phyloP scores from a whole-genome alignment of 2,888 invertebrate species.

The Dolichopus griseipennis region DNA sequence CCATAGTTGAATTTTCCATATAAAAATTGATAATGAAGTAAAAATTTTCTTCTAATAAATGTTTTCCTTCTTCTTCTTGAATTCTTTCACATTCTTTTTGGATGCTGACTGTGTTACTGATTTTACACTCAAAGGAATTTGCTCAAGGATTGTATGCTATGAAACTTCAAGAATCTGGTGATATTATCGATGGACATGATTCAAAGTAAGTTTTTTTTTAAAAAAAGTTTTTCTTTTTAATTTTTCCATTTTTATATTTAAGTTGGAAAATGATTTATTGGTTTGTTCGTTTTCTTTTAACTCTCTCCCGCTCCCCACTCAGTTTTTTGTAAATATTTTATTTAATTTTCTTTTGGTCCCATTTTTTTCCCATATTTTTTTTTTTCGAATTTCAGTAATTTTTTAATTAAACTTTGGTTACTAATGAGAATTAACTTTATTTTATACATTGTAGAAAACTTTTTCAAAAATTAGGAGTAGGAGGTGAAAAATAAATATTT shows the following conservation, averaged over 20 bases:
- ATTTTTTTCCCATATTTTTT: too few relatives aligned
- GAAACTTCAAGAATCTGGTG: slow-evolving; percentile 58
- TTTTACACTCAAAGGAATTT: slow-evolving; percentile 52
- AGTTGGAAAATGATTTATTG: not conserved
- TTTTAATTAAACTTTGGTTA: too few relatives aligned
- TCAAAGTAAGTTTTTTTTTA: slow-evolving; percentile 45
- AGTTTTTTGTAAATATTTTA: not conserved
- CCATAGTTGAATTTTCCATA: too few relatives aligned
- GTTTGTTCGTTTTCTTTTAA: not conserved
- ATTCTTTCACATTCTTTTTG: slow-evolving; percentile 18
- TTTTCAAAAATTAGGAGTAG: too few relatives aligned
- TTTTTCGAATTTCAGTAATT: too few relatives aligned
- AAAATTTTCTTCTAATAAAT: not conserved
- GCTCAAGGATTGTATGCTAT: slow-evolving; percentile 67
- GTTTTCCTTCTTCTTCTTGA: too few relatives aligned
- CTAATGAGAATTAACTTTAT: too few relatives aligned
- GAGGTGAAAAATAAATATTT: too few relatives aligned
- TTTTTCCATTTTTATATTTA: not conserved
- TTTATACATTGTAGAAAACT: too few relatives aligned
- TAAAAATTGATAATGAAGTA: too few relatives aligned
- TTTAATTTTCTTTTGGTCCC: too few relatives aligned
- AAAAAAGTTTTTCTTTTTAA: not conserved
- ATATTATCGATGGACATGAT: slow-evolving; percentile 42
- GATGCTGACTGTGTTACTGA: slow-evolving; percentile 14
- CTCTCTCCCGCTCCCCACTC: too few relatives aligned